Evolutionary conservation across 64 coral and sea anemone genomes (phyloP), one percentile per base, ranked within the genome.

Genomic region (Acropora yongei): DNA sequence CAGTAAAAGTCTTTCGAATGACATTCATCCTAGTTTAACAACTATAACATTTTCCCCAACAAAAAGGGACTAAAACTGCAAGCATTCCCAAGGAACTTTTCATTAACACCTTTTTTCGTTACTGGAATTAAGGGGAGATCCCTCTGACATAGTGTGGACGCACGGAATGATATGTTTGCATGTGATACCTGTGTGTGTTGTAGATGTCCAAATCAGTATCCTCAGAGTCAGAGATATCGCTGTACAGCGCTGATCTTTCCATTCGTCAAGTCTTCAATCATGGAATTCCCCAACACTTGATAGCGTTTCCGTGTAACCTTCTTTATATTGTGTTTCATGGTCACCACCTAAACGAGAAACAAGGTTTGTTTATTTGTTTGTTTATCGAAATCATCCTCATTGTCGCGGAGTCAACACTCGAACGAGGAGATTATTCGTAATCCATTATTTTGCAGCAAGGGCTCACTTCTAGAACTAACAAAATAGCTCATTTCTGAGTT

Each of bases 201-300:
- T 71, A 69, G 0, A 71, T 85, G n/a, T 85, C 63, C 63, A 85
- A 85, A 47, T 44, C 72, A 47, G 68, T 71, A 71, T 85, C 82
- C 61, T 85, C 82, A 44, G 82, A 85, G 5, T 85, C 82, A 71
- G 82, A 71, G 49, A 65, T 71, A 49, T 71, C 82, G 66, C 44
- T 85, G 46, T 72, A 49, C 10, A 49, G 63, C 16, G 17, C 18
- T 85, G 43, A 2, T 49, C 43, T 8, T 48, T 72, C 82, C 82
- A 85, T 85, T 85, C 61, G 82, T 85, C 82, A 69, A 71, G 82
- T 85, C 63, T 47, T 85, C 82, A 47, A 20, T 12, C 61, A 66
- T 44, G 58, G 57, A 67, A 83, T 66, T 83, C 20, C 57, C 41
- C 57, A 67, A 83, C 58, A 72, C 61, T 6, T 71, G 61, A 69